Base-by-base conservation (phyloP, 2,113 vertebrate genomes). In the Protomyctophum bolini region DNA sequence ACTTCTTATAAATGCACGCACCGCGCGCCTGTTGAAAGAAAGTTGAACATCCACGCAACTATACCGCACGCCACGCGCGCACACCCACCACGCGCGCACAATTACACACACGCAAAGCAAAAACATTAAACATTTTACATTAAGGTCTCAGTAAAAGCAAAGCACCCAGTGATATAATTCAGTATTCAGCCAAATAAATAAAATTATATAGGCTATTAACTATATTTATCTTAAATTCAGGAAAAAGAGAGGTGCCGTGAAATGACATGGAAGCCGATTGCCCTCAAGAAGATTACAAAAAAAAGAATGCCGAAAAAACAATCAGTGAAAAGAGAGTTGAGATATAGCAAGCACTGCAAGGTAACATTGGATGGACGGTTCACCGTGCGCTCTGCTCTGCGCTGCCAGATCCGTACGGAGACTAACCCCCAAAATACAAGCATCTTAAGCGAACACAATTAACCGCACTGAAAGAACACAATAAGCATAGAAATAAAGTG, bases 21-120 rank as follows among this genome's bases (percentile, higher is more conserved):
- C 9, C 33, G 5, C 62, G 54, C 48, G 86, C 89, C 81, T 75
- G 83, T 83, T 85, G 86, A 88, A 81, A 46, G 69, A 88, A 81
- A 46, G 69, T 80, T 83, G 81, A 65, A 28, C 56, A 56, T 7
- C 21, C 54, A 56, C 8, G 8, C 55, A 56, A 41, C 33, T 41
- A 41, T 21, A 21, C 21, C 21, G 21, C 21, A 21, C 21, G 21
- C 33, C 33, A 3, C 47, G 12, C 48, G 11, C 62, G 11, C 62
- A 50, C 62, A 14, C 62, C 21, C 48, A 51, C 48, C 61, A 63
- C 46, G 48, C 46, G 50, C 61, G 21, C 47, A 21, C 21, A 2
- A n/a, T 49, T 48, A n/a, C 62, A 11, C 45, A 21, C 61, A 63
- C 46, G 48, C 46, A 50, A 45, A 50, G 33, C 33, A 41, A 41